These are phyloP conservation scores for Aspidapion aeneum DNA, from an alignment of 2,888 invertebrate genomes.

Conservation along the genomic window DNA sequence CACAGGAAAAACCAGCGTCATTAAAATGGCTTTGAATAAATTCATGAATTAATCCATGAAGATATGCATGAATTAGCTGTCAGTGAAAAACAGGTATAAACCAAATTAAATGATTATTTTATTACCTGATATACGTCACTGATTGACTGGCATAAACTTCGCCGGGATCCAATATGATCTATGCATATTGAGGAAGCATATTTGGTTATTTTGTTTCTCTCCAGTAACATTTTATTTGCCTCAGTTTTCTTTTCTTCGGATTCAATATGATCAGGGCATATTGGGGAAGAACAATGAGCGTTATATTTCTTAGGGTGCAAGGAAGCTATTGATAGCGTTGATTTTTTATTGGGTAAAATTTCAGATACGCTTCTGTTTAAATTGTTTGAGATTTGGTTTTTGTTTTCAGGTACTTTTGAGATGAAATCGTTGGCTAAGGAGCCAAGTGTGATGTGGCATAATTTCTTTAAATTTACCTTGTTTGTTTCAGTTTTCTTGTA, in stretches of 20 bases:
- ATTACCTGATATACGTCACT: neutral
- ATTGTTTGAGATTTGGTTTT: neutral
- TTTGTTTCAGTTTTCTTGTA: neutral
- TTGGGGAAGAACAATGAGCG: slow-evolving; percentile 19
- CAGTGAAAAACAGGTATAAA: too few relatives aligned
- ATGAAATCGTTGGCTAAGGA: neutral
- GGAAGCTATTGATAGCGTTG: too few relatives aligned
- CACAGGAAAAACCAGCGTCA: too few relatives aligned
- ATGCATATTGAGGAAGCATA: neutral
- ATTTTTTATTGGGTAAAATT: neutral
- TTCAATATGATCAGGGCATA: slow-evolving; percentile 21
- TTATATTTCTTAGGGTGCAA: neutral
- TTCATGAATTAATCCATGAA: too few relatives aligned
- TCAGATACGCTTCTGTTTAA: too few relatives aligned
- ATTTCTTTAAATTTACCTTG: neutral
- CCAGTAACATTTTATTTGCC: slow-evolving; percentile 8
- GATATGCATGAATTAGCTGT: too few relatives aligned
- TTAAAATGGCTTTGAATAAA: too few relatives aligned
- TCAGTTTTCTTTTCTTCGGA: slow-evolving; percentile 13
- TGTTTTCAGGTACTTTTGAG: neutral
- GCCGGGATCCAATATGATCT: neutral
- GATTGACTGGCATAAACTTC: neutral
- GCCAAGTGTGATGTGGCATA: neutral
- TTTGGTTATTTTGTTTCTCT: slow-evolving; percentile 7
- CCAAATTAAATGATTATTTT: too few relatives aligned